Base-by-base conservation (phyloP, 2,888 invertebrate genomes). In the Hypolimnas misippus region DNA sequence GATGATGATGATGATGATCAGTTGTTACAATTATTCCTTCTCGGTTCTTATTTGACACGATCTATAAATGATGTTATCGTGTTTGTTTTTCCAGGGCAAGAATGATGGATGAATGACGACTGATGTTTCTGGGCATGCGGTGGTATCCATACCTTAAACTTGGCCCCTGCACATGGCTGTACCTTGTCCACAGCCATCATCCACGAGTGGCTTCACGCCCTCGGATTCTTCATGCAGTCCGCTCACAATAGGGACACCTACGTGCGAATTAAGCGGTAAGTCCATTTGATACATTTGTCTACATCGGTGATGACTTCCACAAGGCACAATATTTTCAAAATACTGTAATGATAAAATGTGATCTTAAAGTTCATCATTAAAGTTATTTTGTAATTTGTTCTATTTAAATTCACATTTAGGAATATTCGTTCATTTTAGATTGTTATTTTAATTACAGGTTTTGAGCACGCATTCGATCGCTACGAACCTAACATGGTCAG, bases 181-280 rank as follows among this genome's bases (percentile, higher is more conserved):
- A 92, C 94, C 75, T 82, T 89, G 1, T 93, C 93, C 72, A 94
- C 95, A n/a, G 94, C 95, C 68, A 94, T 96, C 61, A 93, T 95
- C 21, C 96, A 97, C 84, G 97, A 97, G 81, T 92, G 96, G 76
- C 93, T 89, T 77, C 91, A 91, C 70, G 83, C 87, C 73, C 82
- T 90, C 1, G 91, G 90, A 46, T 90, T 91, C 82, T 77, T 87
- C 76, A 90, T 91, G 90, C 91, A 91, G 67, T 86, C 90, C 35
- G 87, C 90, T 0, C 73, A 80, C 72, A 72, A 89, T 73, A 76
- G 91, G 12, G 86, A 91, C 58, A 62, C 86, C 0, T 90, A 93
- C 79, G 95, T 97, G 7, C 90, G 91, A 66, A 95, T 97, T 67
- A 89, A 74, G 86, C 63, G 94, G 95, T 94, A 65, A 69, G 74